Base-by-base conservation (phyloP, 2,113 vertebrate genomes). In the Centropristis striata region DNA sequence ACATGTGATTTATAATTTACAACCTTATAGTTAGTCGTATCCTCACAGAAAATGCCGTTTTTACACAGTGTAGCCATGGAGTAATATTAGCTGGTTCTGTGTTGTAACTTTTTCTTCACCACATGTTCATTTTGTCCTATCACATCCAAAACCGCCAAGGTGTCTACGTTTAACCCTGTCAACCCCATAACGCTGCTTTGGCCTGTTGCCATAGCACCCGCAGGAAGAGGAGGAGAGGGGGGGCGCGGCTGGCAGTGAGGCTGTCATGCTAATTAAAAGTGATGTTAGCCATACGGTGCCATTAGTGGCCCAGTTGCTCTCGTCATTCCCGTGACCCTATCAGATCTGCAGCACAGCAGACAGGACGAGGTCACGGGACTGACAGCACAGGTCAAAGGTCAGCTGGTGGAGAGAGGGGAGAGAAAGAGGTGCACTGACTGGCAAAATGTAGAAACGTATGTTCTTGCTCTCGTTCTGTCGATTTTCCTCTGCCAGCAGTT, bases 191-290 rank as follows among this genome's bases (percentile, higher is more conserved):
- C 44, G 11, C 42, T 47, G 78, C 70, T 13, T 32, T 80, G 83
- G 84, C 80, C 65, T 53, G 78, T 90, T 91, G 80, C 87, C 78
- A 90, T 90, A 58, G 80, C 71, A 76, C 61, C 85, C 55, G 5
- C 47, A 84, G 72, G 53, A 85, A n/a, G 63, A 71, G 54, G 37
- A 59, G 32, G 72, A 60, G 67, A 58, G 60, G 57, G 61, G 66
- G 80, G 85, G 72, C 1, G 13, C 41, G 46, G 79, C 74, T 60
- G 39, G 67, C 66, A 64, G 67, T 61, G 53, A 76, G 78, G 68
- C 82, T 91, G 90, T 88, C 91, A 88, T 64, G 79, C 83, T 93
- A 91, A 94, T 92, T 86, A 86, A 86, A 94, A 91, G 90, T 78
- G 85, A 90, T 92, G 88, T 77, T 80, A 67, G 80, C 88, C 88